Evolutionary conservation across 2,888 invertebrate species (phyloP), one percentile per base, ranked within the genome.

Genomic region (Boloria euphrosyne): DNA sequence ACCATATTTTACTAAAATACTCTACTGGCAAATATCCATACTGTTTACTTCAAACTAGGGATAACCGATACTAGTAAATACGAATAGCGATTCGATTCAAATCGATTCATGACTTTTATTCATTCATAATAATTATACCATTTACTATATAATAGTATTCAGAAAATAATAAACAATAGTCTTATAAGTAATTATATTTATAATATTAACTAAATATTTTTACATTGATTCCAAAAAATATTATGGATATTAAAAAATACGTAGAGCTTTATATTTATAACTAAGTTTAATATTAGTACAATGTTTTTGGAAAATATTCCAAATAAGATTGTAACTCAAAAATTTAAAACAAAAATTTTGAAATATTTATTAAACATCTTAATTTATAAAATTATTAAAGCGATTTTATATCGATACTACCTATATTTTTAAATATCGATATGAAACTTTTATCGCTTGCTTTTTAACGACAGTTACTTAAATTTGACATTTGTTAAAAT

Each of bases 11-110:
- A 85, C 73, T 82, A 85, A 72, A 85, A 86, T 84, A 86, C 81
- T 85, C 80, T 87, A 89, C 90, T 90, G 89, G 90, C 90, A 90
- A 92, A 87, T 91, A 92, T 90, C 90, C 91, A 90, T 92, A 91
- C 90, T 92, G 92, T 93, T 92, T 93, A 92, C 92, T 92, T 92
- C 92, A 92, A 92, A 92, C 67, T 69, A 69, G 69, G 67, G 69
- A 64, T 67, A 68, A 69, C 69, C 69, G 69, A 69, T 67, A 49
- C 67, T 57, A 64, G 67, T 67, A 69, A 69, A 69, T 69, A 69
- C 67, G 62, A 67, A 50, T 59, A 38, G 38, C 22, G 51, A 66
- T 27, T 68, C 68, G 68, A 68, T 68, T 46, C n/a, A 13, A 46
- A 61, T 67, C 67, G 60, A 57, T 63, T 53, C 13, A 14, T 14